phyloP scores from a whole-genome alignment of 2,888 invertebrate genomes.

The Gonocerus acuteangulatus region DNA sequence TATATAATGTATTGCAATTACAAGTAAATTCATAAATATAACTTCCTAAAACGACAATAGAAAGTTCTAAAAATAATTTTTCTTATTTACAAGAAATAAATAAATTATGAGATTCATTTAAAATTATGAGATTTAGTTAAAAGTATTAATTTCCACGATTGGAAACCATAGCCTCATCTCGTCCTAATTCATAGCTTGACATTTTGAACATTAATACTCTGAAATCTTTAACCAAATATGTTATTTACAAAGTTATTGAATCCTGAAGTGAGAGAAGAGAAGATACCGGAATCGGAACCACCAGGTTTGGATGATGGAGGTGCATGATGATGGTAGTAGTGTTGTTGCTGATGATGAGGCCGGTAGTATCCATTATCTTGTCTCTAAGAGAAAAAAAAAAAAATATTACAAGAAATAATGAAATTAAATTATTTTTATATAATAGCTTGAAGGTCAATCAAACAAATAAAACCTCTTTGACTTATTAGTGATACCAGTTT shows the following conservation, averaged over 20 bases:
- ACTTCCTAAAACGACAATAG: too few species aligned
- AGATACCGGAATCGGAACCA: slow-evolving; percentile 53
- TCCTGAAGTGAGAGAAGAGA: slow-evolving; percentile 68
- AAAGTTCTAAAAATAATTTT: too few species aligned
- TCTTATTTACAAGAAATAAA: not conserved
- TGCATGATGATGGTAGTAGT: slow-evolving; percentile 42
- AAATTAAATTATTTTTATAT: not conserved
- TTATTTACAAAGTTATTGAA: slow-evolving; percentile 70
- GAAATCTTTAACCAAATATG: slow-evolving; percentile 55
- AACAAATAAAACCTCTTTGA: too few species aligned
- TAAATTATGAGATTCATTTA: not conserved
- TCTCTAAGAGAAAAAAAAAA: slow-evolving; percentile 35
- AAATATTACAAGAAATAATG: not conserved
- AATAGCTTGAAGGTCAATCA: too few species aligned
- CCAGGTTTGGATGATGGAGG: slow-evolving; percentile 47
- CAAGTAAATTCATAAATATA: too few species aligned
- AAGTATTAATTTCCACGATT: too few species aligned
- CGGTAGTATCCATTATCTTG: slow-evolving; percentile 48
- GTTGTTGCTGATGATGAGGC: slow-evolving; percentile 48
- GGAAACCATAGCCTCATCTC: too few species aligned
- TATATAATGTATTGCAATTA: too few species aligned
- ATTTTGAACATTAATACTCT: too few species aligned
- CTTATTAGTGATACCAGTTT: too few species aligned
- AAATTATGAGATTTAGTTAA: too few species aligned
- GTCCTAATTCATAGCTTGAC: too few species aligned